Evolutionary conservation across 92 coral and sea anemone genomes (phyloP), one percentile per base, ranked within the genome.

Genomic region (Phenganax stokvisi): DNA sequence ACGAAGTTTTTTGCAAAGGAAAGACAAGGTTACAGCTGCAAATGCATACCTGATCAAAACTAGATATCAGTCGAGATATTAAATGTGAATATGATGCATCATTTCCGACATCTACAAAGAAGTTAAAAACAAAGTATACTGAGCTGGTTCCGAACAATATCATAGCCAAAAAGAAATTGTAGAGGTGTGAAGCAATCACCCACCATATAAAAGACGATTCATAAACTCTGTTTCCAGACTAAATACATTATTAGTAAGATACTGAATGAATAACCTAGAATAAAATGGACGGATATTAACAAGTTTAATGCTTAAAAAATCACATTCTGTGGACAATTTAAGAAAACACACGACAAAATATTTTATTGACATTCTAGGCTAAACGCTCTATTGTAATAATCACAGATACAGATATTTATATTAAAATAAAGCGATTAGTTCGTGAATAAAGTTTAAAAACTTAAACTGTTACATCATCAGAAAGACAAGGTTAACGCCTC

Each of bases 151-250:
- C 47, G 7, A 6, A 0, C 59, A 51, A 8, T 37, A 37, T 37
- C 47, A 12, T 0, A 51, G 27, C 55, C 7, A 51, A 30, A 71
- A 71, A n/a, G 44, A 30, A 71, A 20, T 71, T 16, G 15, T 6
- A 59, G 65, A 61, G n/a, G 17, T 37, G 67, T 25, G 51, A 12
- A 37, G 61, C 10, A 57, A 59, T n/a, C 51, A 67, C 88, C 58
- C 65, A 96, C 99, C 99, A 76, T 92, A 84, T 56, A 96, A 80
- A 67, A 96, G 97, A 20, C 97, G 97, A 83, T 84, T 77, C 63
- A 96, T 91, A 29, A 96, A 96, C 37, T 87, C 83, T 20, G 81
- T 87, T 58, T 86, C 91, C 65, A 92, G 81, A 62, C 87, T 90
- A n/a, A 96, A 85, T 10, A 92, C 94, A 13, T 91, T 90, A 61